A percentile compares a stretch with the other conserved stretches of the same genome.
Conservation (phyloP, 2,113 vertebrate genomes). For the Gambusia holbrooki region DNA sequence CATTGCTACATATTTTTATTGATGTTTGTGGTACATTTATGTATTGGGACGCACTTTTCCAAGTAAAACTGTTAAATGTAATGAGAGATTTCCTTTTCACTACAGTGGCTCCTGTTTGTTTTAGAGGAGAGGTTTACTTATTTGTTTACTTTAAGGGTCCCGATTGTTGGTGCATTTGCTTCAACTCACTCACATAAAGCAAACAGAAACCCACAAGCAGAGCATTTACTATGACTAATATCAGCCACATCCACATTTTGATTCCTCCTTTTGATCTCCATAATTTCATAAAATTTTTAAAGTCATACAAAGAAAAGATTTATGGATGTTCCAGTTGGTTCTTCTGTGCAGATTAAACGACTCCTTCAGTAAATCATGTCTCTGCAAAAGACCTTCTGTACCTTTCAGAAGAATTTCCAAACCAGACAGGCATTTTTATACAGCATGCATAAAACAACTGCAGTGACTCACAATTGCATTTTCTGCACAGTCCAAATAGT, state of each 20-base stretch:
- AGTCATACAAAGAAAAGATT: slow-evolving; percentile 29
- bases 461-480: neutral
- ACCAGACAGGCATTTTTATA: slow-evolving; percentile 13
- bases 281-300: slow-evolving; percentile 36
- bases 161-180: too few species aligned
- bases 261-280: slow-evolving; percentile 20
- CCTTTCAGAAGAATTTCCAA: slow-evolving; percentile 38
- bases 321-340: slow-evolving; percentile 36
- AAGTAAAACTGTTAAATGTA: too few species aligned
- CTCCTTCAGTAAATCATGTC: slow-evolving; percentile 38
- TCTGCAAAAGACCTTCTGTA: neutral
- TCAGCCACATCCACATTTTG: neutral
- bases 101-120: too few species aligned
- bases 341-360: slow-evolving; percentile 13
- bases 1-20: too few species aligned
- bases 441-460: neutral
- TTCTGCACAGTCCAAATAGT: slow-evolving; percentile 1
- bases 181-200: neutral
- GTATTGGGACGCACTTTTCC: too few species aligned
- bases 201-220: slow-evolving; percentile 4
- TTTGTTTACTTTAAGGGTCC: too few species aligned
- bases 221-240: slow-evolving; percentile 36
- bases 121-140: too few species aligned
- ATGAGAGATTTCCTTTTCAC: too few species aligned
- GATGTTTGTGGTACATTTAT: too few species aligned